phyloP scores from a whole-genome alignment of 2,888 invertebrate species.

The Dryomyza anilis region DNA sequence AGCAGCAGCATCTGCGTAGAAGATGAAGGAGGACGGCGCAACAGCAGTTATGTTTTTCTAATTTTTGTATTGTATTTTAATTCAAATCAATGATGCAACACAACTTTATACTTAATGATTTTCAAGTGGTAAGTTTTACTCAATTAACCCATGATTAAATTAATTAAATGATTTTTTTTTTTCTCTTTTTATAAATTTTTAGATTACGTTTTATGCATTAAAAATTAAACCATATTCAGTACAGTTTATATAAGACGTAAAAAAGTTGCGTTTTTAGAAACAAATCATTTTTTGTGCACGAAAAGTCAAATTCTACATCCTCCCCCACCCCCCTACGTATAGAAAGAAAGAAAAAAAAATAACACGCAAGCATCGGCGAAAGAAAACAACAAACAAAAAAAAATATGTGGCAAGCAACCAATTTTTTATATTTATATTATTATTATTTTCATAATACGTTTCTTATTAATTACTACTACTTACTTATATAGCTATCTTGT shows the following conservation, averaged over 20 bases:
- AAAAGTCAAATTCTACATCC: conserved; percentile 19
- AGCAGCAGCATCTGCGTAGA: background rate
- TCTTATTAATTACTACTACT: conserved; percentile 8
- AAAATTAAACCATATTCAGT: conserved; percentile 10
- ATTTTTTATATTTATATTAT: conserved; percentile 4
- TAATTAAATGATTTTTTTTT: too few species aligned
- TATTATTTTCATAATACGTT: conserved; percentile 27
- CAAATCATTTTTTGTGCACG: conserved; percentile 17
- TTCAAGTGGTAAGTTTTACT: conserved; percentile 1
- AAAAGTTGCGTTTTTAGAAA: conserved; percentile 15
- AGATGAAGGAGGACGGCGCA: background rate
- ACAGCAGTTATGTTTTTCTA: background rate
- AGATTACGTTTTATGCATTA: conserved; percentile 14
- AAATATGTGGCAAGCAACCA: conserved; percentile 11
- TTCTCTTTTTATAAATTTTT: conserved; percentile 11
- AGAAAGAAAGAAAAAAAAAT: too few species aligned
- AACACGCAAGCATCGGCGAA: too few species aligned
- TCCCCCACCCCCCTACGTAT: conserved; percentile 4
- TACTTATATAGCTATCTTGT: background rate
- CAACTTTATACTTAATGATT: background rate
- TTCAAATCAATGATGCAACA: conserved; percentile 1
- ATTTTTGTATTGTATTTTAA: too few species aligned
- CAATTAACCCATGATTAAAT: too few species aligned
- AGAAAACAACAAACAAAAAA: too few species aligned
- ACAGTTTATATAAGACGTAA: conserved; percentile 20